Percentiles rank a stretch among this genome's conserved stretches.
phyloP scores from a whole-genome alignment of 2,888 invertebrate genomes.

The Perizoma affinitatum region DNA sequence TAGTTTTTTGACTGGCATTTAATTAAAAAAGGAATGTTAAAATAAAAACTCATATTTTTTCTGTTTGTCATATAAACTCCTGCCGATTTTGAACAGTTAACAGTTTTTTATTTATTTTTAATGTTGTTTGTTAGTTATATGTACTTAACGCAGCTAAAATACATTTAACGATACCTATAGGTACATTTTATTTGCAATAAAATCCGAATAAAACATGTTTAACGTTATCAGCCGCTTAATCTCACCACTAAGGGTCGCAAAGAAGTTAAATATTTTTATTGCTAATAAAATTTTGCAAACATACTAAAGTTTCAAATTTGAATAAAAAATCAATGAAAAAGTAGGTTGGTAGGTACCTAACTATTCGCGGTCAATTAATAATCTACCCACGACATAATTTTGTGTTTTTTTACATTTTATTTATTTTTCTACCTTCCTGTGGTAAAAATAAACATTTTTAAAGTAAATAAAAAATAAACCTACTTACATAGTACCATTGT shows the following conservation, averaged over 20 bases:
- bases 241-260: conserved; percentile 35
- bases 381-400: conserved; percentile 4
- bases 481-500: no score
- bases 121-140: no score
- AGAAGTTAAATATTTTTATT: conserved; percentile 35
- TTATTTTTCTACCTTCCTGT: no score
- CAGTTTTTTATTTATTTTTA: no score
- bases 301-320: conserved; percentile 15
- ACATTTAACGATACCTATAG: conserved; percentile 20
- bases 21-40: no score
- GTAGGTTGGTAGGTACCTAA: no score
- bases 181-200: conserved; percentile 34
- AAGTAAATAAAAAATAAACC: no score
- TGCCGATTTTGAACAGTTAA: no score
- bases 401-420: conserved; percentile 2
- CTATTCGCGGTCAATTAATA: background rate
- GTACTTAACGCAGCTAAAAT: conserved; percentile 9
- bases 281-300: conserved; percentile 30
- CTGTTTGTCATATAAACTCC: no score
- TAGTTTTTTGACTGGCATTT: no score
- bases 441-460: no score
- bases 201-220: conserved; percentile 38
- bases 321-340: conserved; percentile 18
- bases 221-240: conserved; percentile 35
- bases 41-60: no score